Conservation (phyloP, 2,888 invertebrate species). For the Drosophila cyrtoloma region DNA sequence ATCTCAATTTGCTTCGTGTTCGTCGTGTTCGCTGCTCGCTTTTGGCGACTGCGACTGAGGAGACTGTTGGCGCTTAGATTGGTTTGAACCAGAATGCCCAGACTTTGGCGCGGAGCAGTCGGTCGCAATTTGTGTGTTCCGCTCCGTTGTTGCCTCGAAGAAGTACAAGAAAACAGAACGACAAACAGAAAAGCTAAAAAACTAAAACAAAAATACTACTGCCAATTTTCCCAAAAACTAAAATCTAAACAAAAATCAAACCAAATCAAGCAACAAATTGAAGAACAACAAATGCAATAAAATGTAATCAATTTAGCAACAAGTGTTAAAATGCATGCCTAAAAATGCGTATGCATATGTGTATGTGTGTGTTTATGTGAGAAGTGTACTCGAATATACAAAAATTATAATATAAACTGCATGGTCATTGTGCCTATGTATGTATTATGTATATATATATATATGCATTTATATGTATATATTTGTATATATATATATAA, state of each 20-base stretch:
- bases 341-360: constrained; percentile 16
- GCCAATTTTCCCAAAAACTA: constrained; percentile 11
- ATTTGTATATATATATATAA: constrained; percentile 7
- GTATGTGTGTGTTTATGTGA: constrained; percentile 7
- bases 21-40: constrained; percentile 24
- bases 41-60: constrained; percentile 37
- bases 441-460: constrained; percentile 7
- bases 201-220: constrained; percentile 2
- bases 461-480: constrained; percentile 1
- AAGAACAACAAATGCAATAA: constrained; percentile 9
- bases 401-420: constrained; percentile 29
- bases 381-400: neutral
- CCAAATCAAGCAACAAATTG: neutral
- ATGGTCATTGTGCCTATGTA: constrained; percentile 35
- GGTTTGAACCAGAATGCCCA: constrained; percentile 66
- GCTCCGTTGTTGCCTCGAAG: constrained; percentile 42
- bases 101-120: constrained; percentile 66
- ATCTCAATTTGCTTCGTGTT: constrained; percentile 51
- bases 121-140: constrained; percentile 54
- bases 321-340: constrained; percentile 42
- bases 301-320: constrained; percentile 44
- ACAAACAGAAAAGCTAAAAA: constrained; percentile 7
- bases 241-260: constrained; percentile 21
- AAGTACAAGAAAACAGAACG: constrained; percentile 22
- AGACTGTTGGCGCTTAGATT: constrained; percentile 56